Conservation (phyloP, 2,888 invertebrate species). For the Sthenelais limicola region DNA sequence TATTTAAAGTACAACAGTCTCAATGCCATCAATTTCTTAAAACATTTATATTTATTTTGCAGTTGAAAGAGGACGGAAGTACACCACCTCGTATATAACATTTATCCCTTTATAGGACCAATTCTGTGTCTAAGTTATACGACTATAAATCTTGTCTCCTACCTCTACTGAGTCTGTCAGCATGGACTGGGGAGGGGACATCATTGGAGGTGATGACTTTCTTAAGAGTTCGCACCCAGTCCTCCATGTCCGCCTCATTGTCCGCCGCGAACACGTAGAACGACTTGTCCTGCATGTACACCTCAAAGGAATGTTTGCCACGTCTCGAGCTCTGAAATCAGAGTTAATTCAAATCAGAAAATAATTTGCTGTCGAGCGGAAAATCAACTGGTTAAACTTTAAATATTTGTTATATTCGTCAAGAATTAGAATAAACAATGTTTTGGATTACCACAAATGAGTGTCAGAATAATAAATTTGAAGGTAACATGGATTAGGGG, state of each 20-base stretch:
- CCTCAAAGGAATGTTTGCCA: conserved; percentile 88
- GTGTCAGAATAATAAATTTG: too few species aligned
- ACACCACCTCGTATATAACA: too few species aligned
- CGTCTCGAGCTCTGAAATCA: conserved; percentile 82
- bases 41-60: too few species aligned
- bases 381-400: conserved; percentile 92
- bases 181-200: conserved; percentile 27
- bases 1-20: too few species aligned
- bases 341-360: conserved; percentile 78
- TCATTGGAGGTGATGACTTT: conserved; percentile 81
- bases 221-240: conserved; percentile 88
- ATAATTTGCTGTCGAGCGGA: conserved; percentile 93
- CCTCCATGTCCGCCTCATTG: conserved; percentile 84
- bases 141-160: too few species aligned
- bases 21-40: too few species aligned
- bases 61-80: too few species aligned
- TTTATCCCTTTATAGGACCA: too few species aligned
- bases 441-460: conserved; percentile 92
- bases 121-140: too few species aligned
- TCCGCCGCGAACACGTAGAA: conserved; percentile 90
- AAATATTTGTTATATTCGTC: conserved; percentile 85
- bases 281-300: conserved; percentile 88
- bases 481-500: too few species aligned
- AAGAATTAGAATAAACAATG: conserved; percentile 90
- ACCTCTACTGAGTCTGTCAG: conserved; percentile 1